These are phyloP conservation scores for Thomomys bottae DNA, from an alignment of 2,113 vertebrate genomes.

Conservation along the genomic window DNA sequence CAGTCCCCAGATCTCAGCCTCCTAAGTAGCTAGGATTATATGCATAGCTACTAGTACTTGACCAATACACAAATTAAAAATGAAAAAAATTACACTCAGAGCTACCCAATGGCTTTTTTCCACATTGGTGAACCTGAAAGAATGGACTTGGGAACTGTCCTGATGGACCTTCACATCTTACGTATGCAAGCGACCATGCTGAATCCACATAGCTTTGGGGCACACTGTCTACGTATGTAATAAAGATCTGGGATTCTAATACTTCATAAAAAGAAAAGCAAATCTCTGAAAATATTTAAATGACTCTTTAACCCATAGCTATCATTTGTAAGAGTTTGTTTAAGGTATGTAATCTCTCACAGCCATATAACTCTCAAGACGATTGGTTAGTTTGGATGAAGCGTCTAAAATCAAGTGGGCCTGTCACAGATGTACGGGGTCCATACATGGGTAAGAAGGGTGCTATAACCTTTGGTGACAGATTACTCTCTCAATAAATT, in stretches of 20 bases:
- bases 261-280: neutral
- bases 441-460: too few species aligned
- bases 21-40: too few species aligned
- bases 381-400: neutral
- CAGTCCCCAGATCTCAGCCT: too few species aligned
- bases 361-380: neutral
- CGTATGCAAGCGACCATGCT: neutral
- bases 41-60: too few species aligned
- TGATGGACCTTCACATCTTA: neutral
- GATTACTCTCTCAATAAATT: too few species aligned
- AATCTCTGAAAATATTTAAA: neutral
- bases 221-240: neutral
- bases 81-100: neutral
- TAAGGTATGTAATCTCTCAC: neutral
- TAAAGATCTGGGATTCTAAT: neutral
- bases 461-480: too few species aligned
- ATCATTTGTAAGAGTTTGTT: neutral
- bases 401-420: neutral
- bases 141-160: rapidly evolving
- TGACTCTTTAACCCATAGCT: neutral
- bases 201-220: neutral
- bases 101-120: neutral
- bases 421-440: rapidly evolving
- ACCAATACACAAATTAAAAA: too few species aligned
- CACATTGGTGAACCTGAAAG: neutral